These are phyloP conservation scores for Antheraea yamamai DNA, from an alignment of 2,888 invertebrate species.

Conservation along the genomic window DNA sequence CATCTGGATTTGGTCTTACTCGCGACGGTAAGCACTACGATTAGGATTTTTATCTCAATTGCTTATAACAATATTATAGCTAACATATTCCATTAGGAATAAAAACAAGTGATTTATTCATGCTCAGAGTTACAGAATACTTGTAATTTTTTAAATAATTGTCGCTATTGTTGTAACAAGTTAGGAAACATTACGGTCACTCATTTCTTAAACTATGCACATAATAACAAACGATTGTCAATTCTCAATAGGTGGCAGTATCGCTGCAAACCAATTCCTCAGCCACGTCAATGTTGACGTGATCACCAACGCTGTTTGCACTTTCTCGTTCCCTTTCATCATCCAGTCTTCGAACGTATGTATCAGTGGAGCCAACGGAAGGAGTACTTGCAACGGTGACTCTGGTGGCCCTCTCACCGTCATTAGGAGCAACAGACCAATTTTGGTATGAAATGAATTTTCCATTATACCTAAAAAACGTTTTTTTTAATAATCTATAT, in stretches of 20 bases:
- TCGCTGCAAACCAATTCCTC: conserved; percentile 30
- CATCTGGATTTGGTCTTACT: conserved; percentile 50
- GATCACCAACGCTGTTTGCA: conserved; percentile 39
- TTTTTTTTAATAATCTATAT: too few species aligned
- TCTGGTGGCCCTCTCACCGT: conserved; percentile 56
- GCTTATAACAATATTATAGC: not conserved
- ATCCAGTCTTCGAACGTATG: conserved; percentile 45
- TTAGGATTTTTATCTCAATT: not conserved
- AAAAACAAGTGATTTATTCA: not conserved
- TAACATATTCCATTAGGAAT: not conserved
- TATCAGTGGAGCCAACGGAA: conserved; percentile 40
- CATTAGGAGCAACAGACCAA: conserved; percentile 26
- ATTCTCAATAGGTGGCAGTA: conserved; percentile 28
- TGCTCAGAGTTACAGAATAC: not conserved
- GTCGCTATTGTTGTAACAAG: not conserved
- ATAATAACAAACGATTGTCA: not conserved
- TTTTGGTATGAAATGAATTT: conserved; percentile 37
- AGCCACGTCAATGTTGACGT: conserved; percentile 34
- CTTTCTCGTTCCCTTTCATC: conserved; percentile 30
- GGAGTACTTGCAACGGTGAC: conserved; percentile 48
- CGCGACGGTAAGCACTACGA: conserved; percentile 31
- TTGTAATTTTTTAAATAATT: not conserved
- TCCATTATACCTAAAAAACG: too few species aligned
- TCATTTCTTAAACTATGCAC: too few species aligned
- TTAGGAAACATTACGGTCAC: not conserved